These are phyloP conservation scores for Cyprinella venusta DNA, from an alignment of 2,797 vertebrate species.

Conservation along the genomic window DNA sequence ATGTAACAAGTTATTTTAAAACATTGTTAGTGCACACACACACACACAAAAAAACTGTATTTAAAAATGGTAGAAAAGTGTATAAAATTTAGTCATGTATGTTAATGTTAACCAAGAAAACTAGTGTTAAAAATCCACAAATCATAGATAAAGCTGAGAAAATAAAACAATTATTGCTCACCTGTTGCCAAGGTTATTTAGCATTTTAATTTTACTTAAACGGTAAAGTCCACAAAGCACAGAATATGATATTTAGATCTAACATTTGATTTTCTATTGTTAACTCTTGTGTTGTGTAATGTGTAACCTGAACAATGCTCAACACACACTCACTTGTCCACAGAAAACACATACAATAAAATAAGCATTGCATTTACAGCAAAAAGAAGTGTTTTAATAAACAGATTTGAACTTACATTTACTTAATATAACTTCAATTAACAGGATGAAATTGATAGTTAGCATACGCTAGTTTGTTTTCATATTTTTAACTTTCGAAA, in stretches of 20 bases:
- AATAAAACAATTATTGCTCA: background rate
- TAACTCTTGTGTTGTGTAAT: conserved; percentile 6
- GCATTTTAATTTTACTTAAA: background rate
- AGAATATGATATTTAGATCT: background rate
- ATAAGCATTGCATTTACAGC: background rate
- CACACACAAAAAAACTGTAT: too few relatives aligned
- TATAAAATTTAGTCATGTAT: background rate
- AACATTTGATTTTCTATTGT: conserved; percentile 8
- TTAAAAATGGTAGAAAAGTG: background rate
- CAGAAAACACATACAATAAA: background rate
- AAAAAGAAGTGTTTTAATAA: background rate
- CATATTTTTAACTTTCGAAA: background rate
- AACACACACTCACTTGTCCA: background rate
- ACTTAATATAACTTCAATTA: background rate
- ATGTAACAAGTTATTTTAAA: background rate
- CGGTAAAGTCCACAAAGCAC: background rate
- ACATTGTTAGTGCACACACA: background rate
- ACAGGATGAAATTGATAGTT: background rate
- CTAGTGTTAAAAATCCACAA: background rate
- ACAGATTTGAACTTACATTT: background rate
- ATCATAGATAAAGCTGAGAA: background rate
- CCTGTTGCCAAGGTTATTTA: background rate
- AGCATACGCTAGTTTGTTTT: background rate
- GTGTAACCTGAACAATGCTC: background rate
- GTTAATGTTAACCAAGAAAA: background rate